phyloP scores from a whole-genome alignment of 2,113 vertebrate genomes.

The Lonchura striata region DNA sequence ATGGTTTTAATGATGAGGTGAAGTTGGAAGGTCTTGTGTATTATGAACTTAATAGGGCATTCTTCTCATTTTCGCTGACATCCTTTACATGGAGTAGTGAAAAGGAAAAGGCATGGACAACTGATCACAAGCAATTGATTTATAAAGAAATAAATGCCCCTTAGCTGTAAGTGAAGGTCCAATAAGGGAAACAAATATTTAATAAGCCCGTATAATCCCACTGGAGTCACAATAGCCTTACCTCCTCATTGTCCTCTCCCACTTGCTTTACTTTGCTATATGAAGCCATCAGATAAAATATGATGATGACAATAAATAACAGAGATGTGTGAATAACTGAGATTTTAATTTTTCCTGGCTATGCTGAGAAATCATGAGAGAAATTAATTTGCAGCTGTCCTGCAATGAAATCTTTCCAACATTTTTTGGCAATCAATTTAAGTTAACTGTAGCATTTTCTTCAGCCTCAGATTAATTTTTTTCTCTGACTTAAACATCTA shows the following conservation, averaged over 20 bases:
- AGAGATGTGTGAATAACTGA: not conserved
- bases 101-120: constrained; percentile 17
- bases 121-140: constrained; percentile 42
- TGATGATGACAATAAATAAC: not conserved
- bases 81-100: constrained; percentile 38
- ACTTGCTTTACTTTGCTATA: not conserved
- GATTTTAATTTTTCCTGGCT: not conserved
- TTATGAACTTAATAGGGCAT: constrained; percentile 47
- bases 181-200: constrained; percentile 18
- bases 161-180: not conserved
- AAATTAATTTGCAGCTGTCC: not conserved
- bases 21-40: constrained; percentile 56
- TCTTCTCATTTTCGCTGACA: constrained; percentile 23
- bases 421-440: not conserved
- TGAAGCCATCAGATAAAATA: not conserved
- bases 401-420: not conserved
- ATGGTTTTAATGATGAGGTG: constrained; percentile 51
- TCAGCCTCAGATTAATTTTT: not conserved
- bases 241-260: not conserved
- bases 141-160: constrained; percentile 31
- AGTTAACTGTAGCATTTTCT: not conserved
- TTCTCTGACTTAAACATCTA: not conserved
- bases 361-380: not conserved
- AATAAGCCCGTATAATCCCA: not conserved
- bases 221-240: not conserved